A percentile compares a stretch with the other conserved stretches of the same genome.
Evolutionary conservation across 2,888 invertebrate species (phyloP).

Genomic region (Eulithis prunata): DNA sequence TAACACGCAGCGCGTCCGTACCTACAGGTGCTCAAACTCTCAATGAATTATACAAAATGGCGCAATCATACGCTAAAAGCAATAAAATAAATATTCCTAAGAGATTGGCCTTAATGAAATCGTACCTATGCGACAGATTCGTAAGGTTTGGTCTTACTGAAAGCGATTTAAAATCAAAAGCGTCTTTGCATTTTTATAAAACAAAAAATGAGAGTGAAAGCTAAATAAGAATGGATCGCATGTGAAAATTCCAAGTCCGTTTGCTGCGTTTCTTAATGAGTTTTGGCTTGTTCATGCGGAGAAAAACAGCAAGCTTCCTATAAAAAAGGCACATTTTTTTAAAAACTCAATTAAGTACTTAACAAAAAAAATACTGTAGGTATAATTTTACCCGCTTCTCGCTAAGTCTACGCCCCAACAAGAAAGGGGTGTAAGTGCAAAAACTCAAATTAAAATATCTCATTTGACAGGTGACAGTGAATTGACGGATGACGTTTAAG

Average conservation of each 20-base stretch:
- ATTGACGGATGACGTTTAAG: constrained; percentile 60
- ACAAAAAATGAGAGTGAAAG: no score
- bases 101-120: constrained; percentile 33
- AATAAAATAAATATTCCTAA: constrained; percentile 51
- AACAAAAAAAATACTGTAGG: no score
- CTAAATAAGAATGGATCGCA: no score
- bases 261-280: no score
- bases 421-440: constrained; percentile 37
- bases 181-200: not conserved
- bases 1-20: constrained; percentile 28
- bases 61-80: constrained; percentile 47
- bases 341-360: no score
- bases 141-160: constrained; percentile 16
- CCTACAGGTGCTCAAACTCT: constrained; percentile 47
- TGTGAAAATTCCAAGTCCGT: no score
- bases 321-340: no score
- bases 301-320: no score
- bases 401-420: constrained; percentile 20
- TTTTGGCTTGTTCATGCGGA: no score
- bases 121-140: constrained; percentile 32
- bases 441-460: constrained; percentile 65
- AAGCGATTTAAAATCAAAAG: constrained; percentile 2
- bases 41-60: constrained; percentile 48
- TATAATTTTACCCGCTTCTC: constrained; percentile 12
- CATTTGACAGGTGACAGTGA: constrained; percentile 63